Conservation (phyloP, 2,888 invertebrate species). For the Lycia hirtaria region DNA sequence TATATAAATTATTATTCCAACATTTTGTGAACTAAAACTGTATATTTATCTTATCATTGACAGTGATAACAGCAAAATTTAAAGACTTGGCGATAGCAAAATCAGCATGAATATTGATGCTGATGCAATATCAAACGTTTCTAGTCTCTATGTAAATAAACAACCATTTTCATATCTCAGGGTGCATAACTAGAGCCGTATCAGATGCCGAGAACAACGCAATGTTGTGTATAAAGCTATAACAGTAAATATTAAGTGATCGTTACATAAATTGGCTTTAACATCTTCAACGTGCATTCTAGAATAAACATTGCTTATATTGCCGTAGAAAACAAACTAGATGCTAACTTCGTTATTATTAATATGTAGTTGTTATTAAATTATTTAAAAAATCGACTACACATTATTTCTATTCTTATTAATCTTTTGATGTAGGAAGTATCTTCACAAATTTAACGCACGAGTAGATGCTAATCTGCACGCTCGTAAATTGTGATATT, state of each 20-base stretch:
- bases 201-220: constrained; percentile 36
- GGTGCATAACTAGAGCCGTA: constrained; percentile 29
- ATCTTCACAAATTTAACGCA: too few relatives aligned
- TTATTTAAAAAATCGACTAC: too few relatives aligned
- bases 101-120: constrained; percentile 8
- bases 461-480: too few relatives aligned
- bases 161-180: constrained; percentile 29
- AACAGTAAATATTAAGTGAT: constrained; percentile 36
- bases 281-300: constrained; percentile 33
- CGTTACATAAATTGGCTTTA: constrained; percentile 37
- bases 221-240: constrained; percentile 34
- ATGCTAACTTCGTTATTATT: background rate
- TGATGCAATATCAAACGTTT: constrained; percentile 16
- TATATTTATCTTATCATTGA: constrained; percentile 5
- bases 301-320: constrained; percentile 23
- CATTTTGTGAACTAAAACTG: background rate
- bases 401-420: too few relatives aligned
- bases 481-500: too few relatives aligned
- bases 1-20: too few relatives aligned
- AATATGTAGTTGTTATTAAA: too few relatives aligned
- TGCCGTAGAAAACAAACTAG: constrained; percentile 6
- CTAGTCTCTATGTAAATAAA: constrained; percentile 26
- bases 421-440: too few relatives aligned
- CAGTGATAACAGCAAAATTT: constrained; percentile 8
- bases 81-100: constrained; percentile 9